Conservation (phyloP, 2,797 vertebrate species). For the Peromyscus melanophrys region DNA sequence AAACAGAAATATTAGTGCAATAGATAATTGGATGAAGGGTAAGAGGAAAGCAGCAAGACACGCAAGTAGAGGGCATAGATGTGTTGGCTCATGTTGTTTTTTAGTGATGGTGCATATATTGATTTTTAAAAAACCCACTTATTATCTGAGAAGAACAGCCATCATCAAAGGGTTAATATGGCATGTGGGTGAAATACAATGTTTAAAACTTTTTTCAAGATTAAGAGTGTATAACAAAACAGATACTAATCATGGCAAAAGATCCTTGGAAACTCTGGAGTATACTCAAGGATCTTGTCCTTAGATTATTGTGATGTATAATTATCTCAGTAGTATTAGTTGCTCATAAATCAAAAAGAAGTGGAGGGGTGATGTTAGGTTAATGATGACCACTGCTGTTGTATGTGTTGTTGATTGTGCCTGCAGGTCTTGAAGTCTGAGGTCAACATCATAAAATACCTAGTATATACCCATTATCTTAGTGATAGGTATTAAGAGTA, state of each 20-base stretch:
- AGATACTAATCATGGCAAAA: background rate
- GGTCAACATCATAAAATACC: background rate
- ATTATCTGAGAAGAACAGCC: too few relatives aligned
- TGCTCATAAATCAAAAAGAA: background rate
- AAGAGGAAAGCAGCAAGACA: background rate
- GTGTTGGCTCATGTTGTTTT: too few relatives aligned
- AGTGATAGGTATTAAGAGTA: background rate
- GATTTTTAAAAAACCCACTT: background rate
- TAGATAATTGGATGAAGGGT: too few relatives aligned
- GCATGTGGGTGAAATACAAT: background rate
- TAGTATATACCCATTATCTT: too few relatives aligned
- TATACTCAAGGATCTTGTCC: background rate
- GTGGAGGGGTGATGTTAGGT: background rate
- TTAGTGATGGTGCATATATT: background rate
- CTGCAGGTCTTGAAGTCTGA: constrained; percentile 22
- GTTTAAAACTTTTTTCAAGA: background rate
- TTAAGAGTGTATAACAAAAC: background rate
- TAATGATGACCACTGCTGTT: background rate
- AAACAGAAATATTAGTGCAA: too few relatives aligned
- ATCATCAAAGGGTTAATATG: background rate
- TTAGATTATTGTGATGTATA: background rate
- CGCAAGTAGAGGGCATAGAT: background rate
- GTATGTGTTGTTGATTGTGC: background rate
- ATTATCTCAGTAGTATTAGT: background rate
- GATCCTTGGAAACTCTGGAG: background rate